phyloP scores from a whole-genome alignment of 2,888 invertebrate species.

The Sinotaia quadrata region DNA sequence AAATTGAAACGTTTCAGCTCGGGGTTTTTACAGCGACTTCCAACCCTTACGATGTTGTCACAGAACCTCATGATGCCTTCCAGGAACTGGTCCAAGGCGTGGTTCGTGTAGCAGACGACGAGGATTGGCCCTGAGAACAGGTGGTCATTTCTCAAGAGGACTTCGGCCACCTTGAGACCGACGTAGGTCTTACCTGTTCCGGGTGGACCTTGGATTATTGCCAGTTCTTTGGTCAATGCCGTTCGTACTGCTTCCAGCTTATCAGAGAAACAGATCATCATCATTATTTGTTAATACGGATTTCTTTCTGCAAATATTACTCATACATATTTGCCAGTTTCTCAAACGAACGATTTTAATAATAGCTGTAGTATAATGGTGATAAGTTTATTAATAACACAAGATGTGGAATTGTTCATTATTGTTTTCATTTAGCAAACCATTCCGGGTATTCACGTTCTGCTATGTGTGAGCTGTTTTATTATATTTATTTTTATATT shows the following conservation, averaged over 20 bases:
- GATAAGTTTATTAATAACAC: too few relatives aligned
- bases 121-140: slow-evolving; percentile 71
- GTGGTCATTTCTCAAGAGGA: slow-evolving; percentile 77
- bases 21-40: slow-evolving; percentile 57
- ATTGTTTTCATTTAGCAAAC: too few relatives aligned
- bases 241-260: slow-evolving; percentile 55
- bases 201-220: slow-evolving; percentile 79
- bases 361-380: too few relatives aligned
- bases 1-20: slow-evolving; percentile 44
- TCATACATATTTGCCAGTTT: too few relatives aligned
- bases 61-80: slow-evolving; percentile 58
- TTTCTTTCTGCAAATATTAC: too few relatives aligned
- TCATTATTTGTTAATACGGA: too few relatives aligned
- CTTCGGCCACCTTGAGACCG: slow-evolving; percentile 81
- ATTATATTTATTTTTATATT: too few relatives aligned
- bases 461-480: too few relatives aligned
- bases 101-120: slow-evolving; percentile 69
- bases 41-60: slow-evolving; percentile 59
- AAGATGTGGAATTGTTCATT: too few relatives aligned
- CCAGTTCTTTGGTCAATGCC: slow-evolving; percentile 65
- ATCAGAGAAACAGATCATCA: too few relatives aligned
- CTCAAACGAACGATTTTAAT: too few relatives aligned
- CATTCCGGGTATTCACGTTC: too few relatives aligned
- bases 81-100: slow-evolving; percentile 70
- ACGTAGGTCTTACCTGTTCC: slow-evolving; percentile 90